These are phyloP conservation scores for Mactra quadrangularis DNA, from an alignment of 1,140 invertebrate species.

Conservation along the genomic window DNA sequence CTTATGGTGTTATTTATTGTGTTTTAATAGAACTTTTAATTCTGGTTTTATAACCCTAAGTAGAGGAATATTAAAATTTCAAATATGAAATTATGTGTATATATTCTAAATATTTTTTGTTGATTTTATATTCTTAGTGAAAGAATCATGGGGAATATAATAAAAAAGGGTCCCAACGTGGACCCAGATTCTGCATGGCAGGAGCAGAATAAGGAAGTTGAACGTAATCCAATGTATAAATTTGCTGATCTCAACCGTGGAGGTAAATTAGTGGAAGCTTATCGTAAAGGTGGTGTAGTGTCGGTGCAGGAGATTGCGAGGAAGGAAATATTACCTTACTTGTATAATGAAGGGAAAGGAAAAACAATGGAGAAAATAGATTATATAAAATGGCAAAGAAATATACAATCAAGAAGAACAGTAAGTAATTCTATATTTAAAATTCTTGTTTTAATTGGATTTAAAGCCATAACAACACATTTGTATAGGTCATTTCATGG, in stretches of 20 bases:
- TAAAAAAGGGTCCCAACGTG: constrained; percentile 33
- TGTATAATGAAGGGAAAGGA: constrained; percentile 95
- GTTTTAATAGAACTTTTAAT: neutral
- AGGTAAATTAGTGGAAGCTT: constrained; percentile 90
- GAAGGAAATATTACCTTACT: constrained; percentile 94
- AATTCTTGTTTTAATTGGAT: neutral
- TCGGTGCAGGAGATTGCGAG: constrained; percentile 93
- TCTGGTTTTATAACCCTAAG: no score
- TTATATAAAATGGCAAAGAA: constrained; percentile 93
- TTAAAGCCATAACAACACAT: no score
- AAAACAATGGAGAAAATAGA: constrained; percentile 94
- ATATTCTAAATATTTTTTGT: neutral
- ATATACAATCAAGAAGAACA: constrained; percentile 13
- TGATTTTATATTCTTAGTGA: no score
- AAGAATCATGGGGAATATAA: constrained; percentile 65
- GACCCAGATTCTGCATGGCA: constrained; percentile 84
- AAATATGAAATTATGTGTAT: neutral
- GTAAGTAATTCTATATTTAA: neutral
- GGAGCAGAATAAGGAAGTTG: constrained; percentile 84
- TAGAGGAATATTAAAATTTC: no score
- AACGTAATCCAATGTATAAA: constrained; percentile 84
- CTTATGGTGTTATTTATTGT: neutral
- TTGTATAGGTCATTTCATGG: no score
- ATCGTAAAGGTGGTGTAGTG: constrained; percentile 87
- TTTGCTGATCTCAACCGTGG: constrained; percentile 83